Evolutionary conservation across 1,140 invertebrate genomes (phyloP), one percentile per base, ranked within the genome.

Genomic region (Aleiodes sp.): DNA sequence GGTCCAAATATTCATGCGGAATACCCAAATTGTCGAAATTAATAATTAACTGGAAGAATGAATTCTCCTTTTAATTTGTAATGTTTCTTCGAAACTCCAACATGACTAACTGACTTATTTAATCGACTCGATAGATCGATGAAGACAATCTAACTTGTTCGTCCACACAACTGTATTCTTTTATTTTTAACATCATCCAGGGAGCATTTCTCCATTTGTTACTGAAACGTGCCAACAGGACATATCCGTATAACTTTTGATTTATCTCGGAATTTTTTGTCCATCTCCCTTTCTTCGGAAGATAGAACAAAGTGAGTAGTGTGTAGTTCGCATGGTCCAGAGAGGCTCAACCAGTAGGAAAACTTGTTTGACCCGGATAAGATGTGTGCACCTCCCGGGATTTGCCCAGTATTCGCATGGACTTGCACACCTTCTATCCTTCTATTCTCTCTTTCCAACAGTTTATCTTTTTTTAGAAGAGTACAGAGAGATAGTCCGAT

Each of bases 361-460:
- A 67, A 59, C 56, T 67, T 59, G 64, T 59, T 67, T 67, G 52
- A 67, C 65, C 56, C 33, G 41, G 65, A 59, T 67, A 67, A 67
- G 46, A 67, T n/a, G 37, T 67, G 52, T 64, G 33, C 26, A 24
- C 28, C 64, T 52, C 37, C 21, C 35, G 46, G 37, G 46, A 66
- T 52, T 66, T 57, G 31, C 12, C 41, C 60, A 62, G 28, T 31
- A 62, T 37, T 19, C 33, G 19, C 60, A 37, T 59, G 56, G 2
- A 59, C 56, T 3, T 29, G 4, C 14, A 59, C 56, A 29, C 16
- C 41, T 46, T 46, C 41, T 46, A 16, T 46, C 4, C 41, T 19
- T 21, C 41, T n/a, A 46, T 19, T 7, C 41, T 46, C n/a, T 12
- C 16, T 12, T 7, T 46, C 14, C 24, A 46, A n/a, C n/a, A n/a